Base-by-base conservation (phyloP, 1,140 invertebrate genomes). In the Saxidomus purpurata region DNA sequence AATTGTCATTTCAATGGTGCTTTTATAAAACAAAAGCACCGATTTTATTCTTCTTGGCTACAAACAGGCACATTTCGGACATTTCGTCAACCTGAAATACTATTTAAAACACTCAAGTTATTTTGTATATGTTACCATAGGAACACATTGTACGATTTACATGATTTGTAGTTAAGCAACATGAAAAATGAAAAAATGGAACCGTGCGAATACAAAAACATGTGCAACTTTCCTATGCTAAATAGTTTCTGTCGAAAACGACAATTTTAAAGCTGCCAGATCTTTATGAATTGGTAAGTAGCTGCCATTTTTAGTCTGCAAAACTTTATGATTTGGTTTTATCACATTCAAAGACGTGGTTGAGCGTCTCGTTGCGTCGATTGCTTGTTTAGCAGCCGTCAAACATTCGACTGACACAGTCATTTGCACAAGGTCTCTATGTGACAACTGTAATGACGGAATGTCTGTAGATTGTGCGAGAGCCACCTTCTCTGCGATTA, bases 401-500 rank as follows among this genome's bases (percentile, higher is more conserved):
- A 88, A 67, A n/a, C 86, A 81, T 71, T 88, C 86, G 0, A 88
- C 6, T 25, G 86, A 88, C 22, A 88, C 59, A 36, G 77, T 36
- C 61, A 71, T 80, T n/a, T 80, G 40, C n/a, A 80, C 61, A n/a
- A 87, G 31, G 43, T 79, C 86, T 52, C 86, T 76, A 31, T 88
- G 86, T n/a, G 86, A 88, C 0, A 22, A 6, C 13, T 9, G 15
- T 9, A 49, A 34, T 25, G 49, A 25, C 6, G 1, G 38, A 38
- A 81, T 69, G 76, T 88, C 86, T 49, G 43, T 55, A 3, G 76
- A 81, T 8, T 67, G 13, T n/a, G 55, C 61, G 43, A 88, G 77
- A 3, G 34, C 74, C 11, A 67, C 28, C 40, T 80, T 88, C 47
- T 88, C 86, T 4, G 34, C 55, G 36, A 88, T 31, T 11, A 47